Evolutionary conservation across 2,888 invertebrate genomes (phyloP).

Genomic region (Tinea semifulvella): DNA sequence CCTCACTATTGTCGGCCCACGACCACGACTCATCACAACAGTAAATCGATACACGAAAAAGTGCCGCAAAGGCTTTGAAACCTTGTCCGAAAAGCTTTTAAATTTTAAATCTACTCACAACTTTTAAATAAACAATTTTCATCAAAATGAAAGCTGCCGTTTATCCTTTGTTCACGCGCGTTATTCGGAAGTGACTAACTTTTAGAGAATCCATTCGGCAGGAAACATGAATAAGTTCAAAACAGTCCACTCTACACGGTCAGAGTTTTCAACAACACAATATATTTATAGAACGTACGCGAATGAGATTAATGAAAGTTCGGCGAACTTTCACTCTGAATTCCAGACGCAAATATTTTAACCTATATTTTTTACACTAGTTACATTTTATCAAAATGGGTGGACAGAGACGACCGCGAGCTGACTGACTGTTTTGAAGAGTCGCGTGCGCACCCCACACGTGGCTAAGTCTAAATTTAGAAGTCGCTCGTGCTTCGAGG

Average conservation of each 20-base stretch:
- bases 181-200: background rate
- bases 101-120: no score
- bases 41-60: background rate
- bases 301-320: constrained; percentile 28
- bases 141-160: no score
- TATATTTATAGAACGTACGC: constrained; percentile 57
- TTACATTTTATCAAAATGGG: background rate
- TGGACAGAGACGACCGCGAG: background rate
- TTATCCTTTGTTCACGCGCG: no score
- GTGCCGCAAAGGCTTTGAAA: no score
- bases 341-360: no score
- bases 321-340: constrained; percentile 31
- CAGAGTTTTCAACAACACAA: constrained; percentile 51
- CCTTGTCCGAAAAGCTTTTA: no score
- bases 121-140: no score
- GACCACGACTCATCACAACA: constrained; percentile 25
- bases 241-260: constrained; percentile 38
- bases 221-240: constrained; percentile 45
- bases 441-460: constrained; percentile 12
- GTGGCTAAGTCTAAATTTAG: constrained; percentile 1
- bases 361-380: background rate
- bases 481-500: constrained; percentile 43
- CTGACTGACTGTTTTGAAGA: constrained; percentile 1
- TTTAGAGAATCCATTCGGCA: constrained; percentile 26
- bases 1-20: constrained; percentile 58